Conservation (phyloP, 1,140 invertebrate species). For the Thaumatotibia leucotreta region DNA sequence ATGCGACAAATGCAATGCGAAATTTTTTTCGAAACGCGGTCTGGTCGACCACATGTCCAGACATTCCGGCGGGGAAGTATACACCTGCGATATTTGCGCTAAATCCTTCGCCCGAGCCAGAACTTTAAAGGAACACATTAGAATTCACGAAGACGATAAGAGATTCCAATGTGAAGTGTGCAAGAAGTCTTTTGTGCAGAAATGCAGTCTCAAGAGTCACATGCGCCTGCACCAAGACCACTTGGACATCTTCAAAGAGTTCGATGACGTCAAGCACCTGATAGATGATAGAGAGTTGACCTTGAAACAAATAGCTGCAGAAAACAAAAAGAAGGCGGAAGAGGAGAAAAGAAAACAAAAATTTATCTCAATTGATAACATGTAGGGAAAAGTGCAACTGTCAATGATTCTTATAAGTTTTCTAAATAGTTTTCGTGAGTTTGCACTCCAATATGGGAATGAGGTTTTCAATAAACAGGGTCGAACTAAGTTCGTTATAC, state of each 20-base stretch:
- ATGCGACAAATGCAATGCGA: constrained; percentile 70
- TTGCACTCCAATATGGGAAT: neutral
- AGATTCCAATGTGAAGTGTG: constrained; percentile 79
- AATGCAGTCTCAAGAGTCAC: constrained; percentile 69
- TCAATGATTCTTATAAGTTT: neutral
- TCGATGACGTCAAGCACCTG: constrained; percentile 66
- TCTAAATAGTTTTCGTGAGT: neutral
- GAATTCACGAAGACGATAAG: constrained; percentile 78
- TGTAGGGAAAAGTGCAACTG: neutral
- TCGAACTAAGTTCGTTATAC: neutral
- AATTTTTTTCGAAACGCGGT: constrained; percentile 67
- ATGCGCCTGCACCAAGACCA: constrained; percentile 74
- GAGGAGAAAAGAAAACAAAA: constrained; percentile 31
- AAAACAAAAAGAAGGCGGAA: constrained; percentile 49
- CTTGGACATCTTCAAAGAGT: constrained; percentile 69
- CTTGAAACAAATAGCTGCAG: constrained; percentile 60
- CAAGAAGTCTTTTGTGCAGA: constrained; percentile 80
- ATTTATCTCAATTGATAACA: neutral
- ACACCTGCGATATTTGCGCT: constrained; percentile 85
- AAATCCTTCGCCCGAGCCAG: constrained; percentile 83
- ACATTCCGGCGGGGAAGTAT: constrained; percentile 59
- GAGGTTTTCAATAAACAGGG: neutral
- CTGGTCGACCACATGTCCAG: constrained; percentile 63
- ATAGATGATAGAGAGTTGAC: constrained; percentile 66
- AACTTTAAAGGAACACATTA: constrained; percentile 85